Conservation (phyloP, 1,140 invertebrate species). For the Lerema accius region DNA sequence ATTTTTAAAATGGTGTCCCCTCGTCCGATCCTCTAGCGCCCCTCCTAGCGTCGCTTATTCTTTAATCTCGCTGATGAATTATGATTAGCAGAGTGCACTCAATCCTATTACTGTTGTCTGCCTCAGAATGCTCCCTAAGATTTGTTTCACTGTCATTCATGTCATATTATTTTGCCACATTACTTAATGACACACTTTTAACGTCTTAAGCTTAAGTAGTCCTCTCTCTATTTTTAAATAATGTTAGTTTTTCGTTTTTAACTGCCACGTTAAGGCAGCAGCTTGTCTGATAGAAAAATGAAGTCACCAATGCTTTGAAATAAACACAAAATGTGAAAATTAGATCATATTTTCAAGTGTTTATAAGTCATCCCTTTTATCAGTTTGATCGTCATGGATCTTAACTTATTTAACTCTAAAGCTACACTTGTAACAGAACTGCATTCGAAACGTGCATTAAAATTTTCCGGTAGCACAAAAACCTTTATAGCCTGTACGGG, state of each 20-base stretch:
- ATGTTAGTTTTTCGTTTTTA: too few species aligned
- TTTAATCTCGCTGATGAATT: slow-evolving; percentile 82
- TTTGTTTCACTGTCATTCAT: slow-evolving; percentile 42
- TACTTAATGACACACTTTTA: slow-evolving; percentile 23
- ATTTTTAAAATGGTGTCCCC: background rate
- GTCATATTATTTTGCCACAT: background rate
- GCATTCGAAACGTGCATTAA: slow-evolving; percentile 74
- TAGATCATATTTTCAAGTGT: too few species aligned
- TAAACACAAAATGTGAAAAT: too few species aligned
- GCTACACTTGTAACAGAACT: too few species aligned
- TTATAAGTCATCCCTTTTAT: too few species aligned
- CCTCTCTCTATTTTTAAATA: too few species aligned
- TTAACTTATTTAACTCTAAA: too few species aligned
- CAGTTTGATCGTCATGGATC: too few species aligned
- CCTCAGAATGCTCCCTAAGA: slow-evolving; percentile 56
- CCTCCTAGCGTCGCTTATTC: slow-evolving; percentile 67
- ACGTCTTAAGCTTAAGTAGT: too few species aligned
- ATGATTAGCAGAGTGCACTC: slow-evolving; percentile 81
- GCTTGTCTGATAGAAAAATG: too few species aligned
- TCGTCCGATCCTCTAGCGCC: slow-evolving; percentile 28
- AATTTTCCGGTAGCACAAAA: slow-evolving; percentile 72
- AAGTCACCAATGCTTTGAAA: too few species aligned
- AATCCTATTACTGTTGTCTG: slow-evolving; percentile 72
- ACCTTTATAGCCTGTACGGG: slow-evolving; percentile 66
- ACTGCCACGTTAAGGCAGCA: too few species aligned